These are phyloP conservation scores for Microdon myrmicae DNA, from an alignment of 2,888 invertebrate species.

Conservation along the genomic window DNA sequence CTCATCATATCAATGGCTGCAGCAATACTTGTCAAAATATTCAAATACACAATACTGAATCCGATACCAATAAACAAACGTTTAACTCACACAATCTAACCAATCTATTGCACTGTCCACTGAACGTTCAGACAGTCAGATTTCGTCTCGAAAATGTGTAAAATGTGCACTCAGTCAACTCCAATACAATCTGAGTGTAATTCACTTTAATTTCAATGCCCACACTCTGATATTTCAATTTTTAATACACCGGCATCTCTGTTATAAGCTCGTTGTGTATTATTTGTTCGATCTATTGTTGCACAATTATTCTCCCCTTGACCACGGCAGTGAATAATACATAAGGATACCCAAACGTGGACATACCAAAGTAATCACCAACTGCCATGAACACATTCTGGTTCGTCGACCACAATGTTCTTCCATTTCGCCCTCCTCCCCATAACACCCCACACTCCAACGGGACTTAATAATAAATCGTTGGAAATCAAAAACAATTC, in stretches of 20 bases:
- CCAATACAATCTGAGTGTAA: constrained; percentile 51
- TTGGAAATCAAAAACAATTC: constrained; percentile 49
- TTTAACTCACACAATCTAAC: no score
- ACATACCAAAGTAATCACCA: constrained; percentile 13
- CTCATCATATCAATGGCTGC: no score
- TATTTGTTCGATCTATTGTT: constrained; percentile 37
- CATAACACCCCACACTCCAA: no score
- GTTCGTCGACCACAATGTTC: background rate
- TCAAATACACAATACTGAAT: no score
- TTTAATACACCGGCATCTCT: background rate
- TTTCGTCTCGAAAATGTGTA: constrained; percentile 48
- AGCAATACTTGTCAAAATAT: no score
- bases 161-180: constrained; percentile 52
- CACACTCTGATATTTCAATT: no score
- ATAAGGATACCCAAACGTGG: constrained; percentile 1
- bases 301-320: constrained; percentile 45
- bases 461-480: constrained; percentile 42
- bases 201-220: constrained; percentile 48
- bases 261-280: constrained; percentile 35
- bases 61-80: no score
- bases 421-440: background rate
- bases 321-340: constrained; percentile 37
- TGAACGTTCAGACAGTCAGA: constrained; percentile 18
- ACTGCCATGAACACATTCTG: constrained; percentile 30
- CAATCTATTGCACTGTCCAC: constrained; percentile 1